Conservation (phyloP, 2,797 vertebrate species). For the Pantherophis vulpinus region DNA sequence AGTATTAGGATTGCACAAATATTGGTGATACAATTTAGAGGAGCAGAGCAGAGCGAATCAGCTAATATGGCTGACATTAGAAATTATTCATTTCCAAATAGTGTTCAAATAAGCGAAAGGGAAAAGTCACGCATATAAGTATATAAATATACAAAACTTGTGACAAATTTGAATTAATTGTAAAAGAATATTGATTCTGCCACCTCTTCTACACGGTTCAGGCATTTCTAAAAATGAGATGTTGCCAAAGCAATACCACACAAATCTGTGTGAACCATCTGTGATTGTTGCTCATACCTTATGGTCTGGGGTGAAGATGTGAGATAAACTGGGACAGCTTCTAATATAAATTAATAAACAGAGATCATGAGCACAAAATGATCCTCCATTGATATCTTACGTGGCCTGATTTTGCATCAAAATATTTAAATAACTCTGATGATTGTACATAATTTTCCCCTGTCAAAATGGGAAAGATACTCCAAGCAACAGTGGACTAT, state of each 20-base stretch:
- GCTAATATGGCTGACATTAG: too few species aligned
- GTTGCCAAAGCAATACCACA: constrained; percentile 33
- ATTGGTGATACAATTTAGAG: too few species aligned
- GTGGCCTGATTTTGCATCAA: background rate
- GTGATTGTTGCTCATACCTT: constrained; percentile 14
- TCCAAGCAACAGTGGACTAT: background rate
- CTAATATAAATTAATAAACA: constrained; percentile 3
- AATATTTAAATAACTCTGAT: background rate
- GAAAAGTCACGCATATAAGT: background rate
- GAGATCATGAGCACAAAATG: background rate
- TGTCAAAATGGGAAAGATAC: background rate
- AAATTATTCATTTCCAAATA: too few species aligned
- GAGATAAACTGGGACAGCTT: constrained; percentile 11
- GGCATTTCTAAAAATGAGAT: constrained; percentile 11
- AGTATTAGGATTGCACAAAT: too few species aligned
- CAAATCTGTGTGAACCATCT: constrained; percentile 31
- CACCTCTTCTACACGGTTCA: constrained; percentile 15
- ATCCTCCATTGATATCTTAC: background rate
- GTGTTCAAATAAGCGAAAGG: background rate
- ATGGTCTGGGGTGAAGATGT: constrained; percentile 17
- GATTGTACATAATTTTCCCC: background rate
- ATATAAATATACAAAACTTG: background rate
- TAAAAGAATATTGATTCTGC: constrained; percentile 13
- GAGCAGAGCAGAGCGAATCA: too few species aligned
- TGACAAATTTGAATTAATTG: constrained; percentile 12